These are phyloP conservation scores for Orgyia antiqua DNA, from an alignment of 2,888 invertebrate genomes.

Conservation along the genomic window DNA sequence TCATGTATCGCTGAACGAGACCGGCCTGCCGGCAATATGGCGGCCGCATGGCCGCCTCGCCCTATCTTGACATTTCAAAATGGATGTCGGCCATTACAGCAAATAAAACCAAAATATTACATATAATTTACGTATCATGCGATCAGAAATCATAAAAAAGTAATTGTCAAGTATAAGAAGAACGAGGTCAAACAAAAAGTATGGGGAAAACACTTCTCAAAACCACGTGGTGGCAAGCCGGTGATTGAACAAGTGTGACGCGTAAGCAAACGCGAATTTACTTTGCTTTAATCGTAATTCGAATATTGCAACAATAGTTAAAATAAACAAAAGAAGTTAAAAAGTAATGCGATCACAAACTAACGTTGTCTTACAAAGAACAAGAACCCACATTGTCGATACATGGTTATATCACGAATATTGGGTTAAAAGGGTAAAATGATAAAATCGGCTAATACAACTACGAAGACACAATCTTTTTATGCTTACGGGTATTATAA, in stretches of 20 bases:
- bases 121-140: neutral
- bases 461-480: constrained; percentile 17
- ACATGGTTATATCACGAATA: neutral
- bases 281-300: constrained; percentile 33
- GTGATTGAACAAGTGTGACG: constrained; percentile 61
- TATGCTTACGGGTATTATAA: constrained; percentile 32
- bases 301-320: constrained; percentile 18
- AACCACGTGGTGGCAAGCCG: constrained; percentile 75
- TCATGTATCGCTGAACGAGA: constrained; percentile 63
- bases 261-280: constrained; percentile 64
- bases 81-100: constrained; percentile 66
- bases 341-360: constrained; percentile 4
- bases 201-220: too few relatives aligned
- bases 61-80: constrained; percentile 76
- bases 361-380: constrained; percentile 15
- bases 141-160: neutral
- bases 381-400: neutral
- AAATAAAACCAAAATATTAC: constrained; percentile 19
- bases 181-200: neutral
- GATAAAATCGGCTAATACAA: neutral
- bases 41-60: constrained; percentile 77
- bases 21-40: constrained; percentile 77
- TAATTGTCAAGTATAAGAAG: too few relatives aligned
- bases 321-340: constrained; percentile 25
- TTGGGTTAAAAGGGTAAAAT: neutral